Evolutionary conservation across 2,888 invertebrate genomes (phyloP).

Genomic region (Cataglyphis livida): DNA sequence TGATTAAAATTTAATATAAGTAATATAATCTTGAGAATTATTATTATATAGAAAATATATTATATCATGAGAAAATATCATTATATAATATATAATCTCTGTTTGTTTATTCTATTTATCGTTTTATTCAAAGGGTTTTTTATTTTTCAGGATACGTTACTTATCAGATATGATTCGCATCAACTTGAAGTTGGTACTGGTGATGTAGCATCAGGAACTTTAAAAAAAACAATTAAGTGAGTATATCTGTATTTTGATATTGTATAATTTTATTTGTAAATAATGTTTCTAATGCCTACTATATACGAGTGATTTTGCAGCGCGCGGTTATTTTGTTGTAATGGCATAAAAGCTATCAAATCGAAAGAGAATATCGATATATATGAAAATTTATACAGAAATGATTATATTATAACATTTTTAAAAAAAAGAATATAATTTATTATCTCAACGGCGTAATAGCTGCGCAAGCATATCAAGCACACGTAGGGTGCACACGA

Average conservation of each 20-base stretch:
- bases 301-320: too few species aligned
- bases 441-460: not conserved
- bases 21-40: not conserved
- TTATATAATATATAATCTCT: not conserved
- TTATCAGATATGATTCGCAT: conserved; percentile 92
- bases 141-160: conserved; percentile 91
- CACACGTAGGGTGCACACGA: not conserved
- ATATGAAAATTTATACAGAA: not conserved
- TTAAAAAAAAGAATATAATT: not conserved
- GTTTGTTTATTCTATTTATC: conserved; percentile 14
- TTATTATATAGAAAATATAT: not conserved
- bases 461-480: not conserved
- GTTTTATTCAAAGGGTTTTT: conserved; percentile 59
- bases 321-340: not conserved
- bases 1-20: not conserved
- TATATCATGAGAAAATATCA: not conserved
- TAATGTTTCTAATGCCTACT: not conserved
- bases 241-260: conserved; percentile 70
- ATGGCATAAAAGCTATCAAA: not conserved
- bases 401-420: not conserved
- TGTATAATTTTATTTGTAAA: not conserved
- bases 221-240: conserved; percentile 95
- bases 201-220: conserved; percentile 94
- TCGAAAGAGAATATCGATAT: not conserved
- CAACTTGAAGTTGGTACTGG: conserved; percentile 95